Evolutionary conservation across 1,140 invertebrate species (phyloP).

Genomic region (Carposina sasakii): DNA sequence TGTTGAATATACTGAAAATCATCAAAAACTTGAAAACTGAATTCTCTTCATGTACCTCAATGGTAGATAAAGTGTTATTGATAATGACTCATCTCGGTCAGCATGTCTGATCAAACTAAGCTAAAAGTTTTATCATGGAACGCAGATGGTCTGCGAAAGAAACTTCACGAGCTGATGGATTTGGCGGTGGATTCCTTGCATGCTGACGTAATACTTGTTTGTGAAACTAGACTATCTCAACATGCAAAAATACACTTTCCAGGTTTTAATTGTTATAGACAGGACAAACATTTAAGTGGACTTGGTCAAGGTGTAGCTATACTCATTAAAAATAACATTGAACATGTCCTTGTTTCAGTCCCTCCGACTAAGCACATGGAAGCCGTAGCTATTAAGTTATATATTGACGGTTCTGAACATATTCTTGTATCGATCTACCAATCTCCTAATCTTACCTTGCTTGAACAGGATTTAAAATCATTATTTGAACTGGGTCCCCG

Average conservation of each 20-base stretch:
- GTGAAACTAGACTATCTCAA: not conserved
- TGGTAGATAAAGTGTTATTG: not conserved
- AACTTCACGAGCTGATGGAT: not conserved
- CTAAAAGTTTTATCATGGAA: not conserved
- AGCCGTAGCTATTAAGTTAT: not conserved
- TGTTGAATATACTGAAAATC: not conserved
- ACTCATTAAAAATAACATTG: not conserved
- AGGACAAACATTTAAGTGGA: slow-evolving; percentile 1
- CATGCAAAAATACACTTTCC: not conserved
- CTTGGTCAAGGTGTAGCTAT: slow-evolving; percentile 4
- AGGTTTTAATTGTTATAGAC: not conserved
- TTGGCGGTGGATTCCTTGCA: not conserved
- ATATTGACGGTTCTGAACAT: not conserved
- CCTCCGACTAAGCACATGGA: not conserved
- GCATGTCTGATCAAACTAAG: not conserved
- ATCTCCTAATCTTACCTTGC: not conserved
- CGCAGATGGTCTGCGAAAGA: not conserved
- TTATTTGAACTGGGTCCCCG: not conserved
- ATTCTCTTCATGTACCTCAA: not conserved
- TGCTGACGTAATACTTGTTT: not conserved
- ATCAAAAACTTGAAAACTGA: not conserved
- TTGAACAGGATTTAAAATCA: not conserved
- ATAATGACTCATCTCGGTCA: slow-evolving; percentile 1
- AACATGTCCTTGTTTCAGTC: not conserved
- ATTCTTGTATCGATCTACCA: not conserved